phyloP scores from a whole-genome alignment of 2,888 invertebrate species.

The Acleris literana region DNA sequence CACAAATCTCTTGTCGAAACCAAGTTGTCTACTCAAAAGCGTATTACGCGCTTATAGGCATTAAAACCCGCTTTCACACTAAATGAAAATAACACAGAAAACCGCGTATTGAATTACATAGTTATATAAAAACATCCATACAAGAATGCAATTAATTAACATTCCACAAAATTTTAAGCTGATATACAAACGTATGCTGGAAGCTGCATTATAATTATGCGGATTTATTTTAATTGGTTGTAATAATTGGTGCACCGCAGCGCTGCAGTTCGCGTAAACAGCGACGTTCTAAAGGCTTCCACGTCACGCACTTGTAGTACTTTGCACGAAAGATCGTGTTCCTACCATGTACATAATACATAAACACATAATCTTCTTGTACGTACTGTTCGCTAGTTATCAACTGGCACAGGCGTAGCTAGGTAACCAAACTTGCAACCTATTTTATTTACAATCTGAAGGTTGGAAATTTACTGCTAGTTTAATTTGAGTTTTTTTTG shows the following conservation, averaged over 20 bases:
- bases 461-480: no score
- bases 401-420: no score
- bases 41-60: no score
- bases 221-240: slow-evolving; percentile 18
- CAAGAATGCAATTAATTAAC: not conserved
- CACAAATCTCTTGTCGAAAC: no score
- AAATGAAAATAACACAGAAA: no score
- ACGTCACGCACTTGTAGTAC: slow-evolving; percentile 8
- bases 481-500: no score
- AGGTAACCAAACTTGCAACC: no score
- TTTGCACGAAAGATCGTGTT: slow-evolving; percentile 1
- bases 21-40: no score
- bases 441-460: no score
- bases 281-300: slow-evolving; percentile 25
- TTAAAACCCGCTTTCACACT: no score
- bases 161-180: not conserved
- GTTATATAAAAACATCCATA: not conserved
- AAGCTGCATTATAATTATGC: not conserved
- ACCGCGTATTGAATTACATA: no score
- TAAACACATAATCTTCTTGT: not conserved
- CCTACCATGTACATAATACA: not conserved
- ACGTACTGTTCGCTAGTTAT: no score
- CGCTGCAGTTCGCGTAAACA: slow-evolving; percentile 4
- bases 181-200: not conserved
- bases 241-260: slow-evolving; percentile 4